Base-by-base conservation (phyloP, 2,113 vertebrate genomes). In the Himantopus leucocephalus region DNA sequence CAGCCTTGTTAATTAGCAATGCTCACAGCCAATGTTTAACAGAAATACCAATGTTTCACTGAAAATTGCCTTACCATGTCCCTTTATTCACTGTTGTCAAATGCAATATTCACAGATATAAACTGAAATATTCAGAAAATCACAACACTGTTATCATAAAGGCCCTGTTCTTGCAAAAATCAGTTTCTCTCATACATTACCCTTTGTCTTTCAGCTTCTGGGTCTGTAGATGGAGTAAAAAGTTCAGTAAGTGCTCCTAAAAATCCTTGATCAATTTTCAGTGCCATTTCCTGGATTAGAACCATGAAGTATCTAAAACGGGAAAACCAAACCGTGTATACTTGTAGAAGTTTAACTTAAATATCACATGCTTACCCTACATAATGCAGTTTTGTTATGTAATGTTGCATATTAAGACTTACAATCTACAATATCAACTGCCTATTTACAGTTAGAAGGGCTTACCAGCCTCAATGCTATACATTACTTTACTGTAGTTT, bases 271-370 rank as follows among this genome's bases (percentile, higher is more conserved):
- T 99, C 99, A 14, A 99, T 92, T 98, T 99, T 99, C 88, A 99
- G 97, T 5, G 99, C 99, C 99, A 99, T 99, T 96, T 99, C 99
- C 95, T 99, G 99, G 89, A 99, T 99, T 82, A 99, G 98, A 88
- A 99, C 99, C 99, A 99, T 99, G 97, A 99, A 99, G 96, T 99
- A 99, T 80, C 99, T 99, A 82, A 39, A 88, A n/a, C 18, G 29
- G 37, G 34, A 45, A 85, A 92, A 86, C 48, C 11, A 21, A 62
- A 64, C 7, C 80, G 45, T 12, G 32, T 7, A 21, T 35, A 60
- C 5, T 71, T 80, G 4, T 35, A 88, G 17, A 85, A 59, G 58
- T 35, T 85, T 12, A 87, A 50, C 26, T 64, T 24, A 41, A 76
- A 32, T 18, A 58, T 35, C 34, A 63, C 27, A 19, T 14, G 13